phyloP scores from a whole-genome alignment of 92 coral and sea anemone genomes.

The Paragorgia papillata region DNA sequence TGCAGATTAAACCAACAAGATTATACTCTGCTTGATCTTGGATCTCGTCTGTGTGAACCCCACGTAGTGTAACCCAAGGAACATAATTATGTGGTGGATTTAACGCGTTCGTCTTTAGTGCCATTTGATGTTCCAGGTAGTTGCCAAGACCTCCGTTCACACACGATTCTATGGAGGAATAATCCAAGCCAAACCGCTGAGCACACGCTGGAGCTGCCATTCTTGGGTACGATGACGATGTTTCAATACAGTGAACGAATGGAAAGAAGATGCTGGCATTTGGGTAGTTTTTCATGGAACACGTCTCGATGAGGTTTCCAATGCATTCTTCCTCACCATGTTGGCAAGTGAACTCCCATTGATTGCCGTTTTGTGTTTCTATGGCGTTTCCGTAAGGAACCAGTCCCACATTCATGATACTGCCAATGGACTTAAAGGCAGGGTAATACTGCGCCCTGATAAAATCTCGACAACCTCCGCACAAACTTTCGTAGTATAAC shows the following conservation, averaged over 20 bases:
- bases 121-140: slow-evolving; percentile 76
- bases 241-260: slow-evolving; percentile 72
- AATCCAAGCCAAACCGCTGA: slow-evolving; percentile 59
- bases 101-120: slow-evolving; percentile 70
- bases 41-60: slow-evolving; percentile 70
- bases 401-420: slow-evolving; percentile 68
- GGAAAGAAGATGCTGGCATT: slow-evolving; percentile 64
- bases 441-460: slow-evolving; percentile 65
- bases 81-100: slow-evolving; percentile 68
- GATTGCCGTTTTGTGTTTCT: slow-evolving; percentile 47
- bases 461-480: slow-evolving; percentile 71
- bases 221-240: slow-evolving; percentile 35
- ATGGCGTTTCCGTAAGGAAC: slow-evolving; percentile 80
- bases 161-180: slow-evolving; percentile 58
- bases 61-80: slow-evolving; percentile 83
- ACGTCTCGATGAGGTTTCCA: slow-evolving; percentile 77
- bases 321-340: slow-evolving; percentile 73
- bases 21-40: slow-evolving; percentile 56
- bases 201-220: slow-evolving; percentile 62
- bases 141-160: slow-evolving; percentile 64
- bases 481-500: slow-evolving; percentile 70
- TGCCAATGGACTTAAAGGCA: slow-evolving; percentile 64
- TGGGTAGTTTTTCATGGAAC: slow-evolving; percentile 63
- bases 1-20: slow-evolving; percentile 60
- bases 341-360: slow-evolving; percentile 71